These are phyloP conservation scores for Oligia fasciuncula DNA, from an alignment of 2,888 invertebrate genomes.

Conservation along the genomic window DNA sequence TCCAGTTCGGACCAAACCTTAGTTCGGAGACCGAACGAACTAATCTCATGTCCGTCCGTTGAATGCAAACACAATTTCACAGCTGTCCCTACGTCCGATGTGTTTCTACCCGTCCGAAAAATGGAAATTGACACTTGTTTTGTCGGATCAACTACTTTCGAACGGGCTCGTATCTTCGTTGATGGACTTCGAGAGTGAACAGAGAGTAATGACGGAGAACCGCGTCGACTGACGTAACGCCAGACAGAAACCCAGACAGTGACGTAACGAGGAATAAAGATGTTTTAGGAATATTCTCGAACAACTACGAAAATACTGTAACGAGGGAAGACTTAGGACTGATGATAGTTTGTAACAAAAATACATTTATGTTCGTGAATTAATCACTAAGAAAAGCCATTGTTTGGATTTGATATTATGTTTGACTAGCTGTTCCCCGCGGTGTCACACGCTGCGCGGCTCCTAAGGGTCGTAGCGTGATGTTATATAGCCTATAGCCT, in stretches of 20 bases:
- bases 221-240: constrained; percentile 17
- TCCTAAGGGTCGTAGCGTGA: no score
- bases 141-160: no score
- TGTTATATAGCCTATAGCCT: no score
- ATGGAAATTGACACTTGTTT: no score
- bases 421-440: background rate
- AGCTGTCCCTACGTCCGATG: no score
- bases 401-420: background rate
- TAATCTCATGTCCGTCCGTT: no score
- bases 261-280: constrained; percentile 6
- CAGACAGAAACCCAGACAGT: constrained; percentile 17
- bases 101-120: no score
- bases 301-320: background rate
- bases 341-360: background rate
- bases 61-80: no score
- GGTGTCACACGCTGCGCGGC: no score
- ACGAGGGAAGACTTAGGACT: background rate
- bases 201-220: constrained; percentile 19
- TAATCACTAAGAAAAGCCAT: background rate
- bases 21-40: no score
- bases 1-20: background rate
- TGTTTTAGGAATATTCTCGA: constrained; percentile 10
- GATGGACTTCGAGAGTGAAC: background rate
- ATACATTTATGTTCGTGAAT: background rate
- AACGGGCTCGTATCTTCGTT: no score